Evolutionary conservation across 2,113 vertebrate species (phyloP).

Genomic region (Vidua macroura): DNA sequence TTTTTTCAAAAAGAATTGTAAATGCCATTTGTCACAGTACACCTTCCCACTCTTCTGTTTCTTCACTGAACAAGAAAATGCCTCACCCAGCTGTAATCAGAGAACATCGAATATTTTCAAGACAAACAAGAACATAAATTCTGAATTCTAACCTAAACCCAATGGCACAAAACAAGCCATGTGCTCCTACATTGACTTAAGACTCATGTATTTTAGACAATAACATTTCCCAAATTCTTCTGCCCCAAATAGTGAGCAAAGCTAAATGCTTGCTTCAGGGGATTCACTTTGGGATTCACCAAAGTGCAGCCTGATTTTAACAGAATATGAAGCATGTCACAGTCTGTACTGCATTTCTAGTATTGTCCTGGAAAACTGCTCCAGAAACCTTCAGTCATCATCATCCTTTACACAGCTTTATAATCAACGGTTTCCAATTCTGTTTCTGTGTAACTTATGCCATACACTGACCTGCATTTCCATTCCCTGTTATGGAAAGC

Average conservation of each 20-base stretch:
- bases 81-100: not conserved
- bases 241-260: not conserved
- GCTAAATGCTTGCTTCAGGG: not conserved
- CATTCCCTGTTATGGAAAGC: not conserved
- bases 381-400: not conserved
- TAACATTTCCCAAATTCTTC: not conserved
- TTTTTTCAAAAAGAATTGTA: not conserved
- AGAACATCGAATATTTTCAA: not conserved
- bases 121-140: not conserved
- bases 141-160: not conserved
- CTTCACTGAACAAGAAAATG: not conserved
- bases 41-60: not conserved
- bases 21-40: not conserved
- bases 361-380: not conserved
- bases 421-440: not conserved
- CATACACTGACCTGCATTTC: not conserved
- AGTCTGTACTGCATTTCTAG: not conserved
- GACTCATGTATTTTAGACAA: not conserved
- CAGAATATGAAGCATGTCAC: not conserved
- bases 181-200: rapidly evolving
- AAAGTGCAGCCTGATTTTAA: not conserved
- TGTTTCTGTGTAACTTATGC: not conserved
- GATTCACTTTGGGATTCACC: not conserved
- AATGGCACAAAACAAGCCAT: not conserved
- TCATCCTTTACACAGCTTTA: not conserved